Percentiles rank a stretch among this genome's conserved stretches.
These are phyloP conservation scores for Dinocampus coccinellae DNA, from an alignment of 2,888 invertebrate genomes.

Conservation along the genomic window DNA sequence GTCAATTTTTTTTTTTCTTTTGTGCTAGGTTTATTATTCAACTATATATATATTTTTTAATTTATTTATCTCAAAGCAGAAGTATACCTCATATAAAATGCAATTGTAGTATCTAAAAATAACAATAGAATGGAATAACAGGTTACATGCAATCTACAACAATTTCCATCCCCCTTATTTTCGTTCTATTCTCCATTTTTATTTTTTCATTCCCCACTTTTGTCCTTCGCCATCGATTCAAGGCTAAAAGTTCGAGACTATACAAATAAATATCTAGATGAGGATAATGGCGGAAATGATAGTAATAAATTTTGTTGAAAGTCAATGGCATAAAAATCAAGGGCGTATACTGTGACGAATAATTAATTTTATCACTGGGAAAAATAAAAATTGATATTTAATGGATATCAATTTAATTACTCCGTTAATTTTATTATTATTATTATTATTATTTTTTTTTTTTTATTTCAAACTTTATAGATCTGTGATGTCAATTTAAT, in stretches of 20 bases:
- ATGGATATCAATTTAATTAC: not conserved
- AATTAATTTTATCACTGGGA: not conserved
- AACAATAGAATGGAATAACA: slow-evolving; percentile 22
- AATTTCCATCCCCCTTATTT: slow-evolving; percentile 13
- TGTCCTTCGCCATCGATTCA: not conserved
- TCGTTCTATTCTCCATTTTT: not conserved
- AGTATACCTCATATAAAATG: not conserved
- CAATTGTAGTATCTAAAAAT: slow-evolving; percentile 12
- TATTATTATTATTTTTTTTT: not conserved
- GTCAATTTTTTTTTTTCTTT: not conserved
- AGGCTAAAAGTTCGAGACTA: not conserved
- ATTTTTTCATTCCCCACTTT: not conserved
- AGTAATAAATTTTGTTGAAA: not conserved
- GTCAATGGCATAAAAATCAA: not conserved
- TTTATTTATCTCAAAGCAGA: not conserved
- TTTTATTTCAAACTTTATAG: not conserved
- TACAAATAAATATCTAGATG: not conserved
- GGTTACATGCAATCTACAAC: slow-evolving; percentile 22
- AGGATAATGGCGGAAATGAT: not conserved
- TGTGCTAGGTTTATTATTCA: not conserved
- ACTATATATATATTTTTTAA: not conserved
- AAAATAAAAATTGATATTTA: not conserved
- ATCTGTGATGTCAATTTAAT: not conserved
- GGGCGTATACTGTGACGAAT: not conserved
- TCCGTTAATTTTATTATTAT: too few relatives aligned